phyloP scores from a whole-genome alignment of 2,888 invertebrate genomes.

The Drosophila atripex region DNA sequence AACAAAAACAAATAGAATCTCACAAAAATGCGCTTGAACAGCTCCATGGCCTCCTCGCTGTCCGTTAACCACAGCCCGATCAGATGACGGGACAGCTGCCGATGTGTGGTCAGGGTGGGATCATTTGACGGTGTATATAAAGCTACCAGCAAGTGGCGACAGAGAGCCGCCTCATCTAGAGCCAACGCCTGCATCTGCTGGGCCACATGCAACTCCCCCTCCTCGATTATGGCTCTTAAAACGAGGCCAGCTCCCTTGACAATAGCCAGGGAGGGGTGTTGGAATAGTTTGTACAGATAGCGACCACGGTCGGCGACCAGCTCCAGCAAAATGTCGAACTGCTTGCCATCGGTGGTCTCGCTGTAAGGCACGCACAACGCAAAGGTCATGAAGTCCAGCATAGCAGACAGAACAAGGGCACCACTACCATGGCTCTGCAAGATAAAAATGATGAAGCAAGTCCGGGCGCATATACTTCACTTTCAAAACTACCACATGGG shows the following conservation, averaged over 20 bases:
- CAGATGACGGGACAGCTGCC: slow-evolving; percentile 96
- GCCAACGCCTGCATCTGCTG: slow-evolving; percentile 97
- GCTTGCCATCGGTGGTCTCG: slow-evolving; percentile 98
- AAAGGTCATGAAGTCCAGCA: slow-evolving; percentile 99
- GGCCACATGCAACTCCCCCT: slow-evolving; percentile 96
- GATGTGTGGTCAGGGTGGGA: slow-evolving; percentile 90
- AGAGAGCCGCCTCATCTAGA: slow-evolving; percentile 97
- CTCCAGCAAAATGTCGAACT: slow-evolving; percentile 96
- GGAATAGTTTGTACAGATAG: slow-evolving; percentile 91
- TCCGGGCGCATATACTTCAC: not conserved
- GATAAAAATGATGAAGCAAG: not conserved
- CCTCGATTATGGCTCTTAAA: slow-evolving; percentile 98
- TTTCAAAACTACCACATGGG: slow-evolving; percentile 90
- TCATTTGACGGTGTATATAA: slow-evolving; percentile 94
- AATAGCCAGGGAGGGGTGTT: slow-evolving; percentile 98
- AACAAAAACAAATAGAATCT: slow-evolving; percentile 57
- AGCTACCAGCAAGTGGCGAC: slow-evolving; percentile 95
- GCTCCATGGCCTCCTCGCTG: slow-evolving; percentile 94
- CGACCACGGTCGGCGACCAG: slow-evolving; percentile 97
- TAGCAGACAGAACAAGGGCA: slow-evolving; percentile 97
- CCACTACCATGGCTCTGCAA: slow-evolving; percentile 95
- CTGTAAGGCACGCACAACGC: slow-evolving; percentile 99
- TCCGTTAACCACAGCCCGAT: slow-evolving; percentile 98
- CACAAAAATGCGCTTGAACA: slow-evolving; percentile 95
- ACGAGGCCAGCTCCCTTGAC: slow-evolving; percentile 99